Percentiles rank a stretch among this genome's conserved stretches.
phyloP scores from a whole-genome alignment of 1,140 invertebrate species.

The Papilio xuthus region DNA sequence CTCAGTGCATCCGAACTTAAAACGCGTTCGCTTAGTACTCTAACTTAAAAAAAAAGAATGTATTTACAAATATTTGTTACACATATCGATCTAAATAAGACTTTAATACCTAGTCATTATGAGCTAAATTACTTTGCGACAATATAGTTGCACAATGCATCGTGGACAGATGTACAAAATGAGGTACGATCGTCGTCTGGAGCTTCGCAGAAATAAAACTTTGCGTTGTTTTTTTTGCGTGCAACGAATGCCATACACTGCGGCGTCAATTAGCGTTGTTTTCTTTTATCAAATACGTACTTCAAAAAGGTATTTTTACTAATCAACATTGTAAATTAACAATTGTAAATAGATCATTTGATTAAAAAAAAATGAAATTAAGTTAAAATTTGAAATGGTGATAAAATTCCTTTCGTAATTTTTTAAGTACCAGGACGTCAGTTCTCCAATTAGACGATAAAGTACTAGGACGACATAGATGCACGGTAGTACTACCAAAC shows the following conservation, averaged over 20 bases:
- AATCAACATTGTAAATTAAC: slow-evolving; percentile 17
- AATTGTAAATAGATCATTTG: background rate
- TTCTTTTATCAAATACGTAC: slow-evolving; percentile 28
- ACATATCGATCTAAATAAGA: background rate
- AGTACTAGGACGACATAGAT: background rate
- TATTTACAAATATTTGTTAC: slow-evolving; percentile 31
- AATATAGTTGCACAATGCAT: slow-evolving; percentile 23
- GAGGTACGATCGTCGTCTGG: slow-evolving; percentile 34
- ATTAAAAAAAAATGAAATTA: background rate
- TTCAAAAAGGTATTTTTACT: slow-evolving; percentile 19
- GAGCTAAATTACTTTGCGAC: slow-evolving; percentile 3
- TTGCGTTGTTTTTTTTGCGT: slow-evolving; percentile 21
- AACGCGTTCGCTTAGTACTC: slow-evolving; percentile 23
- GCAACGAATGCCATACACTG: slow-evolving; percentile 25
- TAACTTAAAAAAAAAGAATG: slow-evolving; percentile 17
- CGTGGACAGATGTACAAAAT: slow-evolving; percentile 37
- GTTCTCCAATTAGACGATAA: background rate
- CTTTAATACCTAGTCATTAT: background rate
- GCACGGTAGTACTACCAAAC: background rate
- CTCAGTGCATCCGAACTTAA: slow-evolving; percentile 4
- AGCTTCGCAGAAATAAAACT: slow-evolving; percentile 35
- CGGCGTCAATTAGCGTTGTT: slow-evolving; percentile 32
- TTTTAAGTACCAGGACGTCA: slow-evolving; percentile 6
- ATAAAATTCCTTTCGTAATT: too few relatives aligned
- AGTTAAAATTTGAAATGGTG: too few relatives aligned